Base-by-base conservation (phyloP, 1,140 invertebrate genomes). In the Thereuonema tuberculata region DNA sequence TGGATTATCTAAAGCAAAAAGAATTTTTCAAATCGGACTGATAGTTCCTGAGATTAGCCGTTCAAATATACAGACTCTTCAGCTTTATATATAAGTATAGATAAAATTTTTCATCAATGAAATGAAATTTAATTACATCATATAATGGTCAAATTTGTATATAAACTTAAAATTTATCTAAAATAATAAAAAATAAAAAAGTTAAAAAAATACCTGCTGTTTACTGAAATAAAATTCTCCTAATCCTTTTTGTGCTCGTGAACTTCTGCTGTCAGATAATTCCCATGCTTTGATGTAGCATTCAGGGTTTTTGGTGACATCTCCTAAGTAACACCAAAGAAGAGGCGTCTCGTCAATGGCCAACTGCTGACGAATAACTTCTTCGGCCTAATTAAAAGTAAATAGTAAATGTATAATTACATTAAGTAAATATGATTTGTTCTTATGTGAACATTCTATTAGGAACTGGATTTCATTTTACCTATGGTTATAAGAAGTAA, bases 271-370 rank as follows among this genome's bases (percentile, higher is more conserved):
- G 20, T 83, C 81, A 0, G 92, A 95, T 55, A 98, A 75, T 67
- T 87, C 80, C 91, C 93, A 97, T 0, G 93, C 93, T 69, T 84
- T 87, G 65, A 88, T 79, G 71, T 95, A 98, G 71, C 82, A 84
- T 54, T 73, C 68, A 28, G 76, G 68, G 64, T 86, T 74, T 60
- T 81, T 76, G 2, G 82, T 84, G 2, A 86, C 81, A 76, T 98
- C 92, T 62, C 88, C 88, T 5, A 98, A 77, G 27, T 91, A 79
- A 76, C 93, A 97, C 75, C 86, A 89, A 2, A 98, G 72, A 69
- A 88, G 84, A 0, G 91, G 84, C 0, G 88, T 91, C 58, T 89
- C 84, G 52, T 87, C 81, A 61, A 86, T 82, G 3, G 81, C 77
- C 56, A 97, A 72, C 70, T 93, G 83, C 70, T 91, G 80, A 53